These are phyloP conservation scores for Triplophysa siluroides DNA, from an alignment of 2,113 vertebrate genomes.

Conservation along the genomic window DNA sequence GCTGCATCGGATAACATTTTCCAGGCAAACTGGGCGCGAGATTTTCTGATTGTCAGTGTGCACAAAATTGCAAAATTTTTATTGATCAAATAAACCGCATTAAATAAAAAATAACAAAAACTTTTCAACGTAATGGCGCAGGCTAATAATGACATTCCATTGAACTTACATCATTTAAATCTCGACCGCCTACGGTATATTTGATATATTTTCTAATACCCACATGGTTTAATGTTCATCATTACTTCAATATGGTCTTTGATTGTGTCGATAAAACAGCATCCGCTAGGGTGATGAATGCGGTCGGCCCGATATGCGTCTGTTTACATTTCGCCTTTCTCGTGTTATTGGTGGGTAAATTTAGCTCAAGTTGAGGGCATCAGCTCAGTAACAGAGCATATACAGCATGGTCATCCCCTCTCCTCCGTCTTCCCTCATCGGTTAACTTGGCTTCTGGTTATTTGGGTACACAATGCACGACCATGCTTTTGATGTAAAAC, in stretches of 20 bases:
- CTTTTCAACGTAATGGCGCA: background rate
- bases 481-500: constrained; percentile 64
- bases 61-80: background rate
- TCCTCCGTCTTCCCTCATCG: constrained; percentile 62
- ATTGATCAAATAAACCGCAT: background rate
- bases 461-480: constrained; percentile 76
- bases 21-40: background rate
- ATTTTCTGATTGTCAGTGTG: background rate
- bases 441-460: constrained; percentile 60
- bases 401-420: constrained; percentile 31
- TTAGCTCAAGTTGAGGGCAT: constrained; percentile 34
- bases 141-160: background rate
- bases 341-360: constrained; percentile 36
- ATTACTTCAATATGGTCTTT: background rate
- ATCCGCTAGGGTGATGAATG: constrained; percentile 36
- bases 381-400: constrained; percentile 34
- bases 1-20: no score
- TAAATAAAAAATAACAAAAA: background rate
- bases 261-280: constrained; percentile 22
- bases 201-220: background rate
- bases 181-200: background rate
- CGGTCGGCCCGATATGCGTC: background rate
- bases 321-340: constrained; percentile 24
- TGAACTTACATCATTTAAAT: constrained; percentile 13
- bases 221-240: background rate